Base-by-base conservation (phyloP, 2,888 invertebrate species). In the Drosophila buzzatii region DNA sequence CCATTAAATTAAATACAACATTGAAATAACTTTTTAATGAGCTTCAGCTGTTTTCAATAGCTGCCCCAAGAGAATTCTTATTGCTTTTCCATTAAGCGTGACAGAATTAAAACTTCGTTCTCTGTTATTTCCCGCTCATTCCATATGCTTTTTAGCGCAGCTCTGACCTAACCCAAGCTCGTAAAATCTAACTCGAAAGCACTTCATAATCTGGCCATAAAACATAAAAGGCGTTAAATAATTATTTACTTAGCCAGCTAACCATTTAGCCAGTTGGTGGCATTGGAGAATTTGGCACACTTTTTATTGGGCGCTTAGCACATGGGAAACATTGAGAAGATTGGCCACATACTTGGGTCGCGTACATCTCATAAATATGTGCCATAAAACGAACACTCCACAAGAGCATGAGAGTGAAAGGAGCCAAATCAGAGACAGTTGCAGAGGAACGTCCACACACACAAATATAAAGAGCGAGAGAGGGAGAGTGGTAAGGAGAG, bases 211-310 rank as follows among this genome's bases (percentile, higher is more conserved):
- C 73, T 60, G 37, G 57, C 63, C 76, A 70, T 82, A 76, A 73
- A 78, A 80, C 58, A 76, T 72, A 75, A 86, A 82, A 80, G 74
- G 81, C 82, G 81, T 78, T 85, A 79, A 84, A 76, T 84, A 84
- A 82, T 85, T 84, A 82, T 84, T 81, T 79, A 80, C 79, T 79
- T 81, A 73, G 73, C 75, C 82, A 76, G 27, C 5, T 27, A 3
- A 5, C 27, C 27, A 5, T 27, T 27, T 81, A 73, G 73, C 75
- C 82, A 76, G 77, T 81, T 84, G 75, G 65, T 63, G 56, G 58
- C 72, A 58, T 70, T 52, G 53, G 41, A 65, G n/a, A 62, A 76
- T 80, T 88, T 88, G 82, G 80, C 84, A 79, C 75, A 81, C 71
- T 76, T 81, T 78, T 80, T 70, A 75, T 78, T 73, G 67, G 39